Evolutionary conservation across 2,113 vertebrate species (phyloP).

Genomic region (Suncus etruscus): DNA sequence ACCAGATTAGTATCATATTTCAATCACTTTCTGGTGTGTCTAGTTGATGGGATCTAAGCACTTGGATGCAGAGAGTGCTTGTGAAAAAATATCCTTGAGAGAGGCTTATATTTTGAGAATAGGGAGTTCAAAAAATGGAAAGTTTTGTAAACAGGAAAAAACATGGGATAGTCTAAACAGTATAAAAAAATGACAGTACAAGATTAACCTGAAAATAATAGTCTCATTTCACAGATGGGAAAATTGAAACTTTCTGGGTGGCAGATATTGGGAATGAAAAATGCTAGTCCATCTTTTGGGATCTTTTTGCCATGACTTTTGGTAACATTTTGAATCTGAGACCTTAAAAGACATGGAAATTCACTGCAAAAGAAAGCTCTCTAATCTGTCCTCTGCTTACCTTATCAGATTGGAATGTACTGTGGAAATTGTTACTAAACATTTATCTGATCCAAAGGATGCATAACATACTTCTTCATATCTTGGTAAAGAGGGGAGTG

Average conservation of each 20-base stretch:
- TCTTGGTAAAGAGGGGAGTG: constrained; percentile 41
- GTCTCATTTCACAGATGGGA: background rate
- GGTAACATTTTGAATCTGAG: constrained; percentile 20
- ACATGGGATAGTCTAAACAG: background rate
- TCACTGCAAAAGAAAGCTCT: constrained; percentile 54
- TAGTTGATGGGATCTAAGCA: background rate
- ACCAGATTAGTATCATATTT: background rate
- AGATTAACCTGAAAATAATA: background rate
- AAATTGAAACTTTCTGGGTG: background rate
- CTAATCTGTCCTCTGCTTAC: constrained; percentile 44
- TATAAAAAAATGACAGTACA: background rate
- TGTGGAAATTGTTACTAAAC: constrained; percentile 72
- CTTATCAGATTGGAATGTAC: constrained; percentile 72
- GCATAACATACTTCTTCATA: constrained; percentile 70
- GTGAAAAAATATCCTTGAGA: background rate
- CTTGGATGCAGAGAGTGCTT: background rate
- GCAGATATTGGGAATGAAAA: background rate
- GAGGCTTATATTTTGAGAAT: background rate
- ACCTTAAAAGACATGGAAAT: constrained; percentile 75
- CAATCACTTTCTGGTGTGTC: background rate
- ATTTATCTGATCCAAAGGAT: constrained; percentile 76
- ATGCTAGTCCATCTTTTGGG: background rate
- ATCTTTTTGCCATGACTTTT: background rate
- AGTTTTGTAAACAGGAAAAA: background rate
- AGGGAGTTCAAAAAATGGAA: background rate